Conservation (phyloP, 1,140 invertebrate species). For the Globodera ellingtonae region DNA sequence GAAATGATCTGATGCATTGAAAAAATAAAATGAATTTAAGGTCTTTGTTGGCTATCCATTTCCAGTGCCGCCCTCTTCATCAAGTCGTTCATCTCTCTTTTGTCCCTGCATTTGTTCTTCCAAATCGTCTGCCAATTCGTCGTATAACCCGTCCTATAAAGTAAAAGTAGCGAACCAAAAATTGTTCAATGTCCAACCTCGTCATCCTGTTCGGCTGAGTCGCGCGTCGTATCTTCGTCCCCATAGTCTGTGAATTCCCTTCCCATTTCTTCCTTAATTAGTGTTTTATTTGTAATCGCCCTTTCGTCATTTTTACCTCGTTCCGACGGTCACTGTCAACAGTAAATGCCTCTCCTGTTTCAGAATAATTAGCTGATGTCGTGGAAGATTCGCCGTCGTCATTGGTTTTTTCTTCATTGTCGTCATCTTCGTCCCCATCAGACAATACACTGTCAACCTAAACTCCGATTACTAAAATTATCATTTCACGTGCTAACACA, state of each 20-base stretch:
- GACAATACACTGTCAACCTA: slow-evolving; percentile 30
- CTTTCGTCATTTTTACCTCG: not conserved
- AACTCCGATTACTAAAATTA: not conserved
- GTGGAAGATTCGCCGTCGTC: not conserved
- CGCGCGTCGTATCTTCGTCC: slow-evolving; percentile 7
- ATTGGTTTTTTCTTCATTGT: not conserved
- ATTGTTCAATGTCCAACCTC: slow-evolving; percentile 2
- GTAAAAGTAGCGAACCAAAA: not conserved
- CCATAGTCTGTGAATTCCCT: slow-evolving; percentile 5
- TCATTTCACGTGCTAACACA: not conserved
- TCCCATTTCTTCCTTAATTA: not conserved
- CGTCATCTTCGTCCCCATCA: slow-evolving; percentile 19
- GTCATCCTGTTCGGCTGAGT: not conserved
- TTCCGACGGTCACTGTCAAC: not conserved
- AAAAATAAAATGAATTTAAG: not conserved
- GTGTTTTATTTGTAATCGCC: not conserved
- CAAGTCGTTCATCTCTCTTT: not conserved
- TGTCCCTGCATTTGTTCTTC: not conserved
- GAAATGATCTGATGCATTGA: too few species aligned
- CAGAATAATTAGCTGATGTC: not conserved
- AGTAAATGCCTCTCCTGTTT: not conserved
- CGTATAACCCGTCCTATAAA: not conserved
- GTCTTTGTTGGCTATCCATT: not conserved
- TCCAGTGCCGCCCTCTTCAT: not conserved
- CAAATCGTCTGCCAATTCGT: not conserved